These are phyloP conservation scores for Chironomus tentans DNA, from an alignment of 2,888 invertebrate genomes.

Conservation along the genomic window DNA sequence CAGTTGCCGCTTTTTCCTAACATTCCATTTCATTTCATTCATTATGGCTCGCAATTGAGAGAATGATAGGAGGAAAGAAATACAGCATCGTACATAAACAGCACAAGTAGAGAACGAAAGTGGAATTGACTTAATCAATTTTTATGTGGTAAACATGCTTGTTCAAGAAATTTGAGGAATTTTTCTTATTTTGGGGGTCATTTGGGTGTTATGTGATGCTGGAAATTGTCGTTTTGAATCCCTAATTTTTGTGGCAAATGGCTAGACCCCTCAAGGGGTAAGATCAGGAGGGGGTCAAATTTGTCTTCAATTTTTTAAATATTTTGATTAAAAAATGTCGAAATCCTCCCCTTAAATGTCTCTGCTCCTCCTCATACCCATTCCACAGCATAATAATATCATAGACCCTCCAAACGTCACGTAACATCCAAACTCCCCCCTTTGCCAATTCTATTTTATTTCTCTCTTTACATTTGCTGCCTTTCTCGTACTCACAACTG, in stretches of 20 bases:
- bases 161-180: neutral
- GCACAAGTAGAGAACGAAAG: neutral
- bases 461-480: conserved; percentile 3
- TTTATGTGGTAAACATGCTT: conserved; percentile 26
- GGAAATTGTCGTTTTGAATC: no score
- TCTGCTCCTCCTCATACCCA: no score
- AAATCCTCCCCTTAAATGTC: no score
- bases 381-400: no score
- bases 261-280: no score
- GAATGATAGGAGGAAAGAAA: neutral
- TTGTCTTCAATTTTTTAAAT: no score
- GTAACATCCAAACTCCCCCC: no score
- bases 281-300: no score
- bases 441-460: conserved; percentile 15
- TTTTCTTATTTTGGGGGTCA: neutral
- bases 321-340: no score
- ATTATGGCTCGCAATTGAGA: neutral
- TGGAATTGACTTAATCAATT: conserved; percentile 24
- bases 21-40: neutral
- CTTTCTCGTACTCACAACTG: neutral
- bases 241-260: no score
- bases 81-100: neutral
- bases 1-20: neutral
- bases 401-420: no score
- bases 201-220: no score